phyloP scores from a whole-genome alignment of 2,113 vertebrate genomes.

The Chunga burmeisteri region DNA sequence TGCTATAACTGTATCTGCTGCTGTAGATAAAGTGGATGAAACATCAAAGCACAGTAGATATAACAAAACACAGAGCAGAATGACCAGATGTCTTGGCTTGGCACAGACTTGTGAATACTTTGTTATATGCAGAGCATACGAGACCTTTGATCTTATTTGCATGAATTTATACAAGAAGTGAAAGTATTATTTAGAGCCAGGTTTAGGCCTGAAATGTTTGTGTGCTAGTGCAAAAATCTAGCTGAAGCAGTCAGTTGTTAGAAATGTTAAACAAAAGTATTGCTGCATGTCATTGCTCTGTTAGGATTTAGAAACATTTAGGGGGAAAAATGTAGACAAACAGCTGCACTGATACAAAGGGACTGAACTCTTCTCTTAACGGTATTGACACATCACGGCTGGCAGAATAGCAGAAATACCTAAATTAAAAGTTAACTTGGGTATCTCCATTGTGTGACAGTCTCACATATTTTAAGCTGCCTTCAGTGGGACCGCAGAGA shows the following conservation, averaged over 20 bases:
- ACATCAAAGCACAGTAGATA: not conserved
- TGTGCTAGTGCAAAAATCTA: not conserved
- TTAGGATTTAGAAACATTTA: not conserved
- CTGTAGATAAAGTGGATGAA: not conserved
- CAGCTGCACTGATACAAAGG: not conserved
- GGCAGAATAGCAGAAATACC: not conserved
- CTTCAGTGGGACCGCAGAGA: not conserved
- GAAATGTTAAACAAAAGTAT: not conserved
- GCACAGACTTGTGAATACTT: not conserved
- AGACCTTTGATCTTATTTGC: not conserved
- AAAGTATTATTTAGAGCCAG: not conserved
- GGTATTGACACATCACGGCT: not conserved
- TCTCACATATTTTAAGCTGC: not conserved
- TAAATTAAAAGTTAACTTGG: slow-evolving; percentile 21
- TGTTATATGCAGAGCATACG: not conserved
- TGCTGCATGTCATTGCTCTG: not conserved
- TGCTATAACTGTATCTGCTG: not conserved
- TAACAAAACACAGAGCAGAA: not conserved
- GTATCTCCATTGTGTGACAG: not conserved
- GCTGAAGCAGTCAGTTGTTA: not conserved
- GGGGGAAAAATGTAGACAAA: not conserved
- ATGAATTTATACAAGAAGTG: not conserved
- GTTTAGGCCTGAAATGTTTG: not conserved
- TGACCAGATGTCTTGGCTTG: not conserved
- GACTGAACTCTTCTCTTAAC: not conserved